Base-by-base conservation (phyloP, 2,113 vertebrate species). In the Micronisus gabar region DNA sequence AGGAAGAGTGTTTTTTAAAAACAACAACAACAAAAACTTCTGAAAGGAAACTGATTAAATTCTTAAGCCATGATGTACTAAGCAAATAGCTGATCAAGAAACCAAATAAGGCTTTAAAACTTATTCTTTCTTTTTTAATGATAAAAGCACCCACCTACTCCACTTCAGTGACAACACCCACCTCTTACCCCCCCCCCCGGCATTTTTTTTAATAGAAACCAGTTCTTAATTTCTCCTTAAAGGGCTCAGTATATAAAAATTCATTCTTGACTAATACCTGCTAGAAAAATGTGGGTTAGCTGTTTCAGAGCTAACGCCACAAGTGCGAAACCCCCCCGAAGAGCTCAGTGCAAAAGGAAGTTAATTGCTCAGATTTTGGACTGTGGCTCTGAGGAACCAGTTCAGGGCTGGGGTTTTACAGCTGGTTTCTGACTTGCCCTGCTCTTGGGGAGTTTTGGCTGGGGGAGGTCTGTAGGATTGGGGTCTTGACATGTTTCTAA, bases 81-180 rank as follows among this genome's bases (percentile, higher is more conserved):
- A 94, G 65, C 73, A 94, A 97, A 86, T 58, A 95, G 41, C 30
- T 80, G 81, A 89, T 76, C 83, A n/a, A 70, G 74, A 63, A 90
- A 81, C 91, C 96, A 96, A 97, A 95, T 92, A 96, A 84, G 94
- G 92, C 59, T 95, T 97, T 94, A 67, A 53, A 79, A 66, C 74
- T 87, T 88, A 82, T 90, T 34, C 93, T 95, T 95, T 74, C 84
- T 67, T 92, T 84, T 96, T 78, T 80, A 47, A 88, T 74, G 56
- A 91, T 84, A 86, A 96, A 88, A 71, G 74, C 75, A 89, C 87
- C 74, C 56, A 61, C 47, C 7, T 83, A 88, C 72, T 92, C 88
- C 25, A 40, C 16, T 70, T 70, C 76, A 53, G 61, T 59, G 83
- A 74, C 78, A 96, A 61, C 45, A 71, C 10, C 82, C 19, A 40